Conservation (phyloP, 30 jellyfish, hydroid and myxozoan genomes). For the Turritopsis rubra region DNA sequence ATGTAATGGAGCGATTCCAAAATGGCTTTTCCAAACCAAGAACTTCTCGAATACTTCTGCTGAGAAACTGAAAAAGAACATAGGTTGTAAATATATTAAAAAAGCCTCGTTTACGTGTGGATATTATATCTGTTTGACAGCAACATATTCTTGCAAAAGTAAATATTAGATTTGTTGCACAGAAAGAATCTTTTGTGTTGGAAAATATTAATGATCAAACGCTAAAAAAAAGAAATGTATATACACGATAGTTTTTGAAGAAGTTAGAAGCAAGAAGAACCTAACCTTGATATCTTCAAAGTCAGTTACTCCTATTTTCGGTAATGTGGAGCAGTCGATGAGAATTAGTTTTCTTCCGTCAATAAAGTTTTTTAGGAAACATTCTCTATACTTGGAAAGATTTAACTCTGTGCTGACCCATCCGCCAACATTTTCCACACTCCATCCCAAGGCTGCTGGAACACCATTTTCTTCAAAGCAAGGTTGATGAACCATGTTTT, state of each 20-base stretch:
- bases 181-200: neutral
- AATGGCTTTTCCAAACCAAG: conserved; percentile 60
- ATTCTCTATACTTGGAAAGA: conserved; percentile 66
- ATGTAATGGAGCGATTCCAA: conserved; percentile 56
- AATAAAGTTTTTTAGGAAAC: conserved; percentile 51
- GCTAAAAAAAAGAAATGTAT: neutral
- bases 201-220: neutral
- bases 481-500: conserved; percentile 24
- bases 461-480: conserved; percentile 68
- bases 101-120: too few species aligned
- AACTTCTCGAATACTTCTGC: conserved; percentile 37
- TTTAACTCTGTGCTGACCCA: conserved; percentile 58
- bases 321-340: conserved; percentile 65
- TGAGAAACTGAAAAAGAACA: neutral
- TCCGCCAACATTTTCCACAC: conserved; percentile 47
- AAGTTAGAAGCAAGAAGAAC: neutral
- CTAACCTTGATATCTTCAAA: conserved; percentile 68
- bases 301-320: conserved; percentile 83
- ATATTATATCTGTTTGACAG: neutral
- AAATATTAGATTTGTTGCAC: neutral
- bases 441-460: conserved; percentile 74
- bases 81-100: too few species aligned
- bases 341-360: conserved; percentile 57
- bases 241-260: neutral
- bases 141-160: neutral